Base-by-base conservation (phyloP, 2,797 vertebrate genomes). In the Thamnophis elegans region DNA sequence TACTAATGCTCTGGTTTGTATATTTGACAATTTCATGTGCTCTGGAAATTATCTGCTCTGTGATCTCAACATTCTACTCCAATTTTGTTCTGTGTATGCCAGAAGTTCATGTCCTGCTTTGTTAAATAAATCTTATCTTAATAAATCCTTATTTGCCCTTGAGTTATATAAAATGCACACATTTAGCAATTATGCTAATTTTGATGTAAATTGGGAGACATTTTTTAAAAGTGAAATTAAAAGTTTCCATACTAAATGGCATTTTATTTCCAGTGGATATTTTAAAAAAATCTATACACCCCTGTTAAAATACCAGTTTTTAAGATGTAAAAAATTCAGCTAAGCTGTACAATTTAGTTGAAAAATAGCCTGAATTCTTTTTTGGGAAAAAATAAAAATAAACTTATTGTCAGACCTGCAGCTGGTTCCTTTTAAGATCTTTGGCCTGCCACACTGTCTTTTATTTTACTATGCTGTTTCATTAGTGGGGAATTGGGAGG, bases 191-290 rank as follows among this genome's bases (percentile, higher is more conserved):
- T 14, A 1, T 78, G 8, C 78, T 89, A 54, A 68, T 54, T 51
- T 68, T 89, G 47, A 51, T 16, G 14, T 25, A 87, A 18, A 36
- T 4, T 7, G 10, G 56, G n/a, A 47, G 22, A 14, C 13, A 4
- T 12, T 36, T 54, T 54, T 89, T 89, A 65, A 89, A 73, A n/a
- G 42, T 54, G n/a, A 68, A 55, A 47, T 14, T 89, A 32, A 86
- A 51, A 89, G 36, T 89, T 89, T 89, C 62, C 89, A 89, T 73
- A 68, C 22, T 89, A 73, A 89, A 90, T 28, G 85, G n/a, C n/a
- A n/a, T n/a, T n/a, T n/a, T n/a, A n/a, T n/a, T n/a, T n/a, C n/a
- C n/a, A n/a, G n/a, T 58, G 56, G 56, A 58, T 58, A 58, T 56
- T 53, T 53, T 12, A 4, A 22, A 58, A 58, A 58, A 20, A 58